Evolutionary conservation across 2,888 invertebrate species (phyloP), one percentile per base, ranked within the genome.

Genomic region (Cataglyphis albicans): DNA sequence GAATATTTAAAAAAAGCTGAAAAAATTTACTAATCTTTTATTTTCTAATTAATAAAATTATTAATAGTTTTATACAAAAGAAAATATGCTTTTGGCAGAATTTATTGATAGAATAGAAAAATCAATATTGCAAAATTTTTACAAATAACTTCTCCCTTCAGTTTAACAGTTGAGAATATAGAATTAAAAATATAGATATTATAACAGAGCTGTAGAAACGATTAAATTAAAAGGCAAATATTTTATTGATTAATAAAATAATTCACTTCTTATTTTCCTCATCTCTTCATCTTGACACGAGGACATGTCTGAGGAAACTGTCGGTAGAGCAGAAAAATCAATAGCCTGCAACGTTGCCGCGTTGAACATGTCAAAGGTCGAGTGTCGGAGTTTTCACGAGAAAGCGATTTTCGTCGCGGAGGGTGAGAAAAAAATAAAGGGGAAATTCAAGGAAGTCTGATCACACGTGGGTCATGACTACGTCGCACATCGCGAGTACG

Each of bases 261-360:
- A 5, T 35, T 9, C 10, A 15, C 12, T 18, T 38, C 12, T 25
- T 38, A 21, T 4, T 12, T 15, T 21, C 25, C 12, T 57, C 18
- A 25, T 12, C 4, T 32, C 38, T 32, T 68, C 65, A n/a, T 68
- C 44, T 57, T 32, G 15, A 68, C 5, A 25, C 2, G 48, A 32
- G 41, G 1, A 12, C 21, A 55, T n/a, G 12, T 18, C 21, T 3
- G 21, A 57, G 41, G 10, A 29, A 44, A 35, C 12, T 0, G 87
- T 65, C 89, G 92, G 74, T 90, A 91, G 89, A 80, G 84, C 74
- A 92, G 88, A 78, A 75, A 59, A 86, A 91, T 89, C 91, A 87
- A 91, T 91, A 72, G 5, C 15, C 9, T 61, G 87, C 89, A 70
- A 64, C 80, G 89, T 90, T 89, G 89, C 85, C 88, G 65, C 18